Conservation (phyloP, 2,888 invertebrate genomes). For the Pristionchus maxplancki region DNA sequence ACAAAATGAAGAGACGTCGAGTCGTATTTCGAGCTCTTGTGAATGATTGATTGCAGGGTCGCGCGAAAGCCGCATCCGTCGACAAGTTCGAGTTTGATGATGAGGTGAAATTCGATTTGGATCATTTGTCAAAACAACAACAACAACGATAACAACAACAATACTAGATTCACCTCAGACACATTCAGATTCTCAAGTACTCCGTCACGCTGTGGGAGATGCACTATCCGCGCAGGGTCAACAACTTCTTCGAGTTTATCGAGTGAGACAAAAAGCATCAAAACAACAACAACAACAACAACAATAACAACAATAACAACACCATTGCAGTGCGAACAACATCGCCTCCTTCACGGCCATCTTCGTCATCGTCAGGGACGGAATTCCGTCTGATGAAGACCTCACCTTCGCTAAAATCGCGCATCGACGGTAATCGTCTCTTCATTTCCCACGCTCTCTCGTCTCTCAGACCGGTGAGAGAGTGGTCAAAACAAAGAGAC, state of each 20-base stretch:
- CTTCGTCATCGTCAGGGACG: slow-evolving; percentile 61
- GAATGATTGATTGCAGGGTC: slow-evolving; percentile 57
- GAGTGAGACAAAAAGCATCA: slow-evolving; percentile 56
- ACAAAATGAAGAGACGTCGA: no score
- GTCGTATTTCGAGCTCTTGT: no score
- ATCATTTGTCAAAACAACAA: no score
- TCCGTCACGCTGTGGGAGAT: slow-evolving; percentile 65
- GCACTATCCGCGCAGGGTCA: slow-evolving; percentile 66
- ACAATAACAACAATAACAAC: no score
- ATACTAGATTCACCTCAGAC: not conserved
- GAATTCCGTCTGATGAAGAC: slow-evolving; percentile 64
- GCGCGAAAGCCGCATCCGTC: slow-evolving; percentile 60
- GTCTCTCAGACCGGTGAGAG: no score
- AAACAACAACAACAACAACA: not conserved
- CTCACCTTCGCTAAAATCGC: slow-evolving; percentile 66
- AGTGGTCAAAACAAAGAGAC: no score
- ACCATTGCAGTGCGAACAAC: slow-evolving; percentile 58
- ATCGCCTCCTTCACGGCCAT: slow-evolving; percentile 66
- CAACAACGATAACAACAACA: no score
- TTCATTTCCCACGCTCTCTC: no score
- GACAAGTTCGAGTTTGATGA: slow-evolving; percentile 67
- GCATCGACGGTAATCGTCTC: slow-evolving; percentile 43
- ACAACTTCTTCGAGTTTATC: slow-evolving; percentile 67
- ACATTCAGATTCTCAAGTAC: slow-evolving; percentile 56
- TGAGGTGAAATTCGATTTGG: slow-evolving; percentile 42